Evolutionary conservation across 2,797 vertebrate species (phyloP), one percentile per base, ranked within the genome.

Genomic region (Rhinogobio ventralis): DNA sequence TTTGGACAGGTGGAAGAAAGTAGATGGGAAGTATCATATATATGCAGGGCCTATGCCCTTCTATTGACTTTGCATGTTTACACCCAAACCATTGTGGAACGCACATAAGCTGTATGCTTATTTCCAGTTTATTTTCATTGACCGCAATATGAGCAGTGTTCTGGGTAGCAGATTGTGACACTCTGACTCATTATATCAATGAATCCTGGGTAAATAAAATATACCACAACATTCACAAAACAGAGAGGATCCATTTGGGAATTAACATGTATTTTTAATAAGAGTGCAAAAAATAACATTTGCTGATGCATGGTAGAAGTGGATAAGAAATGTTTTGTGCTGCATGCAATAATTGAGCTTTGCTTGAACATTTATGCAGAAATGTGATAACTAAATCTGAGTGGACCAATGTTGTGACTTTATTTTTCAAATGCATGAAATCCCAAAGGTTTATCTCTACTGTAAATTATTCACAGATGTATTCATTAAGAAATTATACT

Each of bases 331-430:
- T 93, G 92, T 94, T 89, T 94, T 93, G 94, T 94, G 94, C 93
- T 95, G 95, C 95, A 96, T 96, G 95, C 94, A 96, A 95, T 95
- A 95, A 94, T 94, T 90, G 90, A 92, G 91, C 91, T 93, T 93
- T 93, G 93, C 93, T 85, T 78, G 46, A 64, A 85, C 51, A 85
- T 88, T 64, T 73, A 86, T 62, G 64, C 73, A 88, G 39, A 86
- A 93, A 93, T 90, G 93, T 93, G 92, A 93, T 92, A 85, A 91
- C 39, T 45, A 82, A 68, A 71, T 84, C 55, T 46, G 7, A 76
- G 69, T 85, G 64, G 46, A 75, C 39, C 20, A 60, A 69, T 66
- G n/a, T 84, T 53, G 57, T 69, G n/a, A 23, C 13, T 84, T 84
- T 72, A 19, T 55, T 62, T 62, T 51, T 68, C 10, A 66, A 81